Evolutionary conservation across 2,888 invertebrate genomes (phyloP).

Genomic region (Pelosia muscerda): DNA sequence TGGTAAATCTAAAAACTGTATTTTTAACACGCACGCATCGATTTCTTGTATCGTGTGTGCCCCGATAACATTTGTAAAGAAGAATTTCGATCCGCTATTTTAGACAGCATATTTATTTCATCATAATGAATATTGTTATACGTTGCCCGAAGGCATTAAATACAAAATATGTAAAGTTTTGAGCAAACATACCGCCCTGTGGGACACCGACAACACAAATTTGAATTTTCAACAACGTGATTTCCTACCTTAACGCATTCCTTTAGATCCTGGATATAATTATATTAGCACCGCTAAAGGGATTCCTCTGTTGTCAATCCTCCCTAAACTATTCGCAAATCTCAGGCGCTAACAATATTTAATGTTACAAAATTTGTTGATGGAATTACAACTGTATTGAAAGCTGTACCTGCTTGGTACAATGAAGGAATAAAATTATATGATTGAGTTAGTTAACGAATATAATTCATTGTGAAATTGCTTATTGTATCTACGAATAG

Average conservation of each 20-base stretch:
- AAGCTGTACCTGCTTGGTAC: not conserved
- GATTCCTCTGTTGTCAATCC: slow-evolving; percentile 1
- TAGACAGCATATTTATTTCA: not conserved
- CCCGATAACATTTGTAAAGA: no score
- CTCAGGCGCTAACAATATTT: not conserved
- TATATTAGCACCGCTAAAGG: slow-evolving; percentile 8
- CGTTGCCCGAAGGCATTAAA: not conserved
- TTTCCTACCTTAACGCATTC: not conserved
- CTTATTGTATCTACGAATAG: not conserved
- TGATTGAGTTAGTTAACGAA: not conserved
- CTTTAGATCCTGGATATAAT: slow-evolving; percentile 3
- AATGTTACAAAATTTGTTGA: not conserved
- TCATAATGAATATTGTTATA: not conserved
- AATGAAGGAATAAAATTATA: not conserved
- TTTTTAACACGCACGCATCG: no score
- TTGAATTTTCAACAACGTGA: slow-evolving; percentile 2
- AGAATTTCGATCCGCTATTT: no score
- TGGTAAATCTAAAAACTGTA: no score
- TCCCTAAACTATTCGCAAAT: not conserved
- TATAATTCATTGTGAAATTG: not conserved
- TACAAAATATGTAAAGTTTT: not conserved
- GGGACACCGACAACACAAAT: not conserved
- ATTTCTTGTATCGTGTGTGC: no score
- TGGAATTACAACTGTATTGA: no score
- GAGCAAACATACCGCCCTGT: not conserved